Evolutionary conservation across 2,888 invertebrate species (phyloP).

Genomic region (Torymus auratus): DNA sequence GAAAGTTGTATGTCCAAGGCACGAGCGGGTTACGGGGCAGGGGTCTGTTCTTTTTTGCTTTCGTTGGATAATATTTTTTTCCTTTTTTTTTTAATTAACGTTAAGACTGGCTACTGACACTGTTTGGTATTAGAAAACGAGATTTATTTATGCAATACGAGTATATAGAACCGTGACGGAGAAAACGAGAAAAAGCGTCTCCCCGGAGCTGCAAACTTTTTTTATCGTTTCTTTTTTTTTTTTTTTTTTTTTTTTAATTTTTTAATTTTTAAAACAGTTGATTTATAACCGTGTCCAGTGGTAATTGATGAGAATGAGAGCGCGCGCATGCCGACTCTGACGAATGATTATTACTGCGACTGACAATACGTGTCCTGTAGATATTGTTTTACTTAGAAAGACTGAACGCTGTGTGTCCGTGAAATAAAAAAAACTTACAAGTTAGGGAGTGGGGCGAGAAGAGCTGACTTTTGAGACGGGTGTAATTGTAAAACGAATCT

Average conservation of each 20-base stretch:
- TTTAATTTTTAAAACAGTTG: conserved; percentile 40
- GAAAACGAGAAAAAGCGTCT: conserved; percentile 18
- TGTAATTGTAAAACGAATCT: conserved; percentile 57
- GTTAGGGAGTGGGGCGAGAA: conserved; percentile 18
- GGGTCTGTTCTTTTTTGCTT: conserved; percentile 62
- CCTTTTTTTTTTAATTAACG: conserved; percentile 40
- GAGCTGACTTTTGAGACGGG: conserved; percentile 1
- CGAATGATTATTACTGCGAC: conserved; percentile 64
- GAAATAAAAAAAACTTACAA: conserved; percentile 37
- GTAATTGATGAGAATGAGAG: conserved; percentile 52
- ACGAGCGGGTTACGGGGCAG: conserved; percentile 62
- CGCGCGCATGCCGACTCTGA: conserved; percentile 39
- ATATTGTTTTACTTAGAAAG: conserved; percentile 71
- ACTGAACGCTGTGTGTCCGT: conserved; percentile 68
- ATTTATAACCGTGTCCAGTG: conserved; percentile 53
- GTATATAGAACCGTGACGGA: conserved; percentile 3
- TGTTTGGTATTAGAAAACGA: conserved; percentile 54
- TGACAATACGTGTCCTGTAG: conserved; percentile 69
- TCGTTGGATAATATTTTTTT: not conserved
- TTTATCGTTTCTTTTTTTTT: conserved; percentile 35
- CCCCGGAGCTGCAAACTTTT: conserved; percentile 32
- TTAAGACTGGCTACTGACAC: conserved; percentile 57
- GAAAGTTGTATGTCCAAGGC: conserved; percentile 65
- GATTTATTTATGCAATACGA: conserved; percentile 52
- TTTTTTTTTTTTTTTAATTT: conserved; percentile 39